Percentiles rank a stretch among this genome's conserved stretches.
These are phyloP conservation scores for Actinemys pallida DNA, from an alignment of 2,113 vertebrate genomes.

Conservation along the genomic window DNA sequence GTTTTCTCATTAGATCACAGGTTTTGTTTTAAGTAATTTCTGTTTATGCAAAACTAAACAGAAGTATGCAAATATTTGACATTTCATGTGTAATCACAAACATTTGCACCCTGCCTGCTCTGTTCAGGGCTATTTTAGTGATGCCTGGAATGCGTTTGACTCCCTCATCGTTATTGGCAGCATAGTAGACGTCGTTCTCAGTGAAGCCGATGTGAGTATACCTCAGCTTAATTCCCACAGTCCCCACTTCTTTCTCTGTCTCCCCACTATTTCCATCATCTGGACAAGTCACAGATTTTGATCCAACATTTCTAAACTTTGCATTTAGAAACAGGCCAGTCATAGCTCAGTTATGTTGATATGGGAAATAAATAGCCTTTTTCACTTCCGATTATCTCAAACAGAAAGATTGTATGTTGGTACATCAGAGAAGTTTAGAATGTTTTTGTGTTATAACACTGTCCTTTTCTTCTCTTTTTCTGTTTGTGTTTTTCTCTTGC, in stretches of 20 bases:
- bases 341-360: conserved; percentile 69
- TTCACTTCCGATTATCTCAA: conserved; percentile 64
- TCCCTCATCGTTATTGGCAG: conserved; percentile 99
- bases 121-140: conserved; percentile 98
- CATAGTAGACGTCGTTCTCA: conserved; percentile 99
- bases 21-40: conserved; percentile 78
- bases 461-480: conserved; percentile 85
- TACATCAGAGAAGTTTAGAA: conserved; percentile 62
- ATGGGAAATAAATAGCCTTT: conserved; percentile 70
- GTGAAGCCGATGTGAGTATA: conserved; percentile 98
- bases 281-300: conserved; percentile 88
- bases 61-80: conserved; percentile 76
- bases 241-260: conserved; percentile 72
- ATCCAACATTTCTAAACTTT: conserved; percentile 75
- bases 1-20: conserved; percentile 70
- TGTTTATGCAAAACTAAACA: conserved; percentile 79
- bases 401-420: conserved; percentile 74
- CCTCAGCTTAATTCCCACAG: conserved; percentile 64
- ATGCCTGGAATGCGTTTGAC: conserved; percentile 99
- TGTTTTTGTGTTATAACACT: conserved; percentile 81
- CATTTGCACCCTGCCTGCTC: conserved; percentile 86
- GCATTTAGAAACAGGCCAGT: conserved; percentile 60
- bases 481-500: conserved; percentile 81
- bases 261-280: conserved; percentile 79
- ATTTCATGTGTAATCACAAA: conserved; percentile 81